A percentile compares a stretch with the other conserved stretches of the same genome.
These are phyloP conservation scores for Phrynocephalus vlangalii DNA, from an alignment of 2,797 vertebrate genomes.

Conservation along the genomic window DNA sequence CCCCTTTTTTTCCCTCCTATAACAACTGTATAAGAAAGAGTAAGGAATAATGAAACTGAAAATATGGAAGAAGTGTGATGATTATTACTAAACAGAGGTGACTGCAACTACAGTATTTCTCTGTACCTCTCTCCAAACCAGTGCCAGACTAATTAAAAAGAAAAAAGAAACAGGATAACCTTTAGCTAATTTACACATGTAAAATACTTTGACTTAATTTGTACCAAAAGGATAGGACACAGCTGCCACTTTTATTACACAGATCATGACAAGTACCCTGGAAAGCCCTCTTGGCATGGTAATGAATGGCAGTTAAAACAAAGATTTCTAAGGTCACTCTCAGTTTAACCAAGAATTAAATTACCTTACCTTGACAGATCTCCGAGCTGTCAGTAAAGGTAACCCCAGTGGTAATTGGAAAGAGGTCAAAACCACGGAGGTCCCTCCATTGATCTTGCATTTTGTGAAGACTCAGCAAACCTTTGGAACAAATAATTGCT, in stretches of 20 bases:
- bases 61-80: background rate
- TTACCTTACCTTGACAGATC: constrained; percentile 27
- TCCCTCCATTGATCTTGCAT: background rate
- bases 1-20: too few species aligned
- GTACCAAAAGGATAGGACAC: background rate
- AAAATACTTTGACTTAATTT: constrained; percentile 28
- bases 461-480: constrained; percentile 16
- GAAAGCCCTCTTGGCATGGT: background rate
- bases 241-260: background rate
- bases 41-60: background rate
- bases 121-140: background rate
- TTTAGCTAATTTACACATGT: constrained; percentile 36
- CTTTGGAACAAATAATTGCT: constrained; percentile 25
- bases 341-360: constrained; percentile 28
- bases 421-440: constrained; percentile 25
- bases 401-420: constrained; percentile 19
- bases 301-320: constrained; percentile 43
- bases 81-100: background rate
- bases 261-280: background rate
- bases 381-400: constrained; percentile 2
- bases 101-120: background rate
- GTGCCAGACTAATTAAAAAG: background rate
- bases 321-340: constrained; percentile 5
- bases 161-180: background rate
- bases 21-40: background rate